Conservation (phyloP, 2,888 invertebrate species). For the Trissolcus brochymenae region DNA sequence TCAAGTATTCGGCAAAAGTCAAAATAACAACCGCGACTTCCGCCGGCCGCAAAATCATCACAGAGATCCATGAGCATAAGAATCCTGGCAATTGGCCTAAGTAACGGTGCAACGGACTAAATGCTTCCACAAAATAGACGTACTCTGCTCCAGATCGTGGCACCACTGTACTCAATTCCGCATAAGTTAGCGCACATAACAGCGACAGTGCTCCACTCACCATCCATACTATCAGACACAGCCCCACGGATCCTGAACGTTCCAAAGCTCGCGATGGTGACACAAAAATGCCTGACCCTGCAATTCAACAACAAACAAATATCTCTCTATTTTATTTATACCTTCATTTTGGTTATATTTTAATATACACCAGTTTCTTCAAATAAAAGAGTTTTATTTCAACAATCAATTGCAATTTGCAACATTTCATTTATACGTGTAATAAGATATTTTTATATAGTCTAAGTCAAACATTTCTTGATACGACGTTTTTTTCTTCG, state of each 20-base stretch:
- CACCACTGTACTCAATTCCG: constrained; percentile 88
- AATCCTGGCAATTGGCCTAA: constrained; percentile 87
- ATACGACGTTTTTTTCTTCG: too few species aligned
- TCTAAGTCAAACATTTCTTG: too few species aligned
- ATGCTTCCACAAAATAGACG: constrained; percentile 86
- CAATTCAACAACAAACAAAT: too few species aligned
- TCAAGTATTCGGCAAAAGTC: constrained; percentile 86
- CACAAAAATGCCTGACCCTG: constrained; percentile 89
- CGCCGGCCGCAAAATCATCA: constrained; percentile 85
- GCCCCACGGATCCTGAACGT: constrained; percentile 87
- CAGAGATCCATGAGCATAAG: constrained; percentile 87
- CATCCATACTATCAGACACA: constrained; percentile 87
- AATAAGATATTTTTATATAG: too few species aligned
- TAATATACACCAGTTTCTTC: too few species aligned
- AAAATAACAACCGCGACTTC: constrained; percentile 87
- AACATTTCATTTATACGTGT: too few species aligned
- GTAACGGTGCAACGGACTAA: constrained; percentile 82
- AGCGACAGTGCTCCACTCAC: constrained; percentile 87
- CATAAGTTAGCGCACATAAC: constrained; percentile 87
- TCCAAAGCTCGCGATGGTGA: constrained; percentile 87
- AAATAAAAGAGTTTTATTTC: too few species aligned
- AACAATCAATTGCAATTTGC: too few species aligned
- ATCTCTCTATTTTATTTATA: too few species aligned
- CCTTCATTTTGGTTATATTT: too few species aligned
- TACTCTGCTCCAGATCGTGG: constrained; percentile 90